phyloP scores from a whole-genome alignment of 2,888 invertebrate genomes.

The Pelosia muscerda region DNA sequence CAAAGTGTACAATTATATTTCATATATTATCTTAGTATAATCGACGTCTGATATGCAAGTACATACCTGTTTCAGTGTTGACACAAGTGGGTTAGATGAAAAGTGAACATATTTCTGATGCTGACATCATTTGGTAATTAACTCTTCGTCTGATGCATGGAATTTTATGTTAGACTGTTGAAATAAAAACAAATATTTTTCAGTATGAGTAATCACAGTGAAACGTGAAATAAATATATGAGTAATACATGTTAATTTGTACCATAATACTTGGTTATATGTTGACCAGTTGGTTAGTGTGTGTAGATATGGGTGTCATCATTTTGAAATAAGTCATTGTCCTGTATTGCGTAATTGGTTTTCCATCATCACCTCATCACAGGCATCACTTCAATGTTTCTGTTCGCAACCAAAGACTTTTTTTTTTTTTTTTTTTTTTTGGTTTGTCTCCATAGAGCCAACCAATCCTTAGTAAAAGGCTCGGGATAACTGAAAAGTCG shows the following conservation, averaged over 20 bases:
- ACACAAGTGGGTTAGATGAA: conserved; percentile 65
- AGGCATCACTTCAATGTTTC: neutral
- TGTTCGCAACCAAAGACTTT: neutral
- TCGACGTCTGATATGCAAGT: conserved; percentile 27
- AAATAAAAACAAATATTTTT: conserved; percentile 27
- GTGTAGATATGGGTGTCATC: neutral
- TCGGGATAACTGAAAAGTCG: neutral
- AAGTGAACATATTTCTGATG: conserved; percentile 52
- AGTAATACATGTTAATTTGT: conserved; percentile 32
- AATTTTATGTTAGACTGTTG: conserved; percentile 40
- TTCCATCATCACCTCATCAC: neutral
- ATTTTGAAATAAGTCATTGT: neutral
- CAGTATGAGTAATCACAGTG: conserved; percentile 19
- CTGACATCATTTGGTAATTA: conserved; percentile 71
- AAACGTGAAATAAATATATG: conserved; percentile 26
- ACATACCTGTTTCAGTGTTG: conserved; percentile 56
- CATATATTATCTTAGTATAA: conserved; percentile 10
- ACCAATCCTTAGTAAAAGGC: neutral
- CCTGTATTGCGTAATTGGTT: neutral
- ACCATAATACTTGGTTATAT: conserved; percentile 2
- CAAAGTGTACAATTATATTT: neutral
- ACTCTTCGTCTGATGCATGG: conserved; percentile 25
- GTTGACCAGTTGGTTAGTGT: neutral
- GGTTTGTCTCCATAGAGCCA: too few species aligned
- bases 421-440: neutral